phyloP scores from a whole-genome alignment of 1,140 invertebrate genomes.

The Cephus cinctus region DNA sequence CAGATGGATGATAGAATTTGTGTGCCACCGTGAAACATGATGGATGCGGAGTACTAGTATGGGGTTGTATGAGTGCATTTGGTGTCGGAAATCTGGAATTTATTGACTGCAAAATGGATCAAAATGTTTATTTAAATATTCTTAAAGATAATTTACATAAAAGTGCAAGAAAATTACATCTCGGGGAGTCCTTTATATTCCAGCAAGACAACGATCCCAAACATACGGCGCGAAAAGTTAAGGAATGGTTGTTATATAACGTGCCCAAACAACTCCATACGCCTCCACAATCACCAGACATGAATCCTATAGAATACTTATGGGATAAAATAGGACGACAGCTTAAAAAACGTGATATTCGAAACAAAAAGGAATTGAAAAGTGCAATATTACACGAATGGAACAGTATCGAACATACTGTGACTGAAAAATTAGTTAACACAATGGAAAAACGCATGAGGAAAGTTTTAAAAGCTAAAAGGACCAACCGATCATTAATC shows the following conservation, averaged over 20 bases:
- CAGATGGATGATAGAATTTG: constrained; percentile 20
- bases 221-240: constrained; percentile 21
- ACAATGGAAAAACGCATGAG: constrained; percentile 24
- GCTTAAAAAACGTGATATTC: constrained; percentile 10
- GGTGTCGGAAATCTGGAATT: constrained; percentile 30
- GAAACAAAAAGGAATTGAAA: constrained; percentile 17
- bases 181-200: no score
- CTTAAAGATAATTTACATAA: constrained; percentile 24
- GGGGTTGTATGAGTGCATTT: constrained; percentile 27
- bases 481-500: no score
- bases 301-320: constrained; percentile 41
- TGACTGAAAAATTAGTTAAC: constrained; percentile 23
- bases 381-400: constrained; percentile 14
- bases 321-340: constrained; percentile 23
- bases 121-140: constrained; percentile 18
- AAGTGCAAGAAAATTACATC: constrained; percentile 20
- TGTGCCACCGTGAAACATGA: constrained; percentile 24
- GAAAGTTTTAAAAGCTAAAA: constrained; percentile 13
- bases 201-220: constrained; percentile 36
- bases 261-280: constrained; percentile 27
- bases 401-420: constrained; percentile 19
- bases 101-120: constrained; percentile 24
- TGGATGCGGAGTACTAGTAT: constrained; percentile 15
- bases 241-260: constrained; percentile 20
- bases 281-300: constrained; percentile 35